Evolutionary conservation across 2,888 invertebrate species (phyloP), one percentile per base, ranked within the genome.

Genomic region (Strigamia maritima): DNA sequence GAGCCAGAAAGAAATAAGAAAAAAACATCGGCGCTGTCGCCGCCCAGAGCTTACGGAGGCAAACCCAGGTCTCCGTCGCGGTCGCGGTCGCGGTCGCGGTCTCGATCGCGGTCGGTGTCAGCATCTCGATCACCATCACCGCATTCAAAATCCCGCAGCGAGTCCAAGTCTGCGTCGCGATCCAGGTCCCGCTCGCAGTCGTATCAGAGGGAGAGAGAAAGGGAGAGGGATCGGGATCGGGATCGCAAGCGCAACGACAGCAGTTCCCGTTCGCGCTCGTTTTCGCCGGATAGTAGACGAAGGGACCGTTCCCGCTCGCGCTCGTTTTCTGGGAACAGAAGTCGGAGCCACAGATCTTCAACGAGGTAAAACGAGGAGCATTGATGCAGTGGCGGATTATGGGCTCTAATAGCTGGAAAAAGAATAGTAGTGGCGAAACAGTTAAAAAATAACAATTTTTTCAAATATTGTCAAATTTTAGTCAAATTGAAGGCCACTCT

Each of bases 241-340:
- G 19, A 54, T 8, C 54, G 54, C 19, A 19, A 54, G 19, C n/a
- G 54, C 1, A 54, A 54, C 7, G 19, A 19, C 3, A 54, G 54
- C 16, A 49, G 49, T 54, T 77, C 77, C 14, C 77, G 77, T 31
- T 77, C 77, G 16, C 22, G 2, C 2, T 77, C 77, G 24, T 77
- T 49, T 28, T 54, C 77, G 12, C 77, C 77, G 12, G 54, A 12
- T 14, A 35, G 10, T 16, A 24, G 54, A 54, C 77, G 54, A 81
- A 85, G 92, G 77, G 92, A 91, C 82, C 92, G 92, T 24, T 75
- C 77, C 6, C 44, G 78, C 26, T 79, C 79, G 4, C 31, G 79
- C 14, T 44, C 79, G 0, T 38, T 16, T 65, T 31, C 65, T 12
- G 28, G 79, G 44, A 28, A 65, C 19, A 80, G 79, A 76, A 65